Percentiles rank a stretch among this genome's conserved stretches.
These are phyloP conservation scores for Drosophila colorata DNA, from an alignment of 2,888 invertebrate genomes.

Conservation along the genomic window DNA sequence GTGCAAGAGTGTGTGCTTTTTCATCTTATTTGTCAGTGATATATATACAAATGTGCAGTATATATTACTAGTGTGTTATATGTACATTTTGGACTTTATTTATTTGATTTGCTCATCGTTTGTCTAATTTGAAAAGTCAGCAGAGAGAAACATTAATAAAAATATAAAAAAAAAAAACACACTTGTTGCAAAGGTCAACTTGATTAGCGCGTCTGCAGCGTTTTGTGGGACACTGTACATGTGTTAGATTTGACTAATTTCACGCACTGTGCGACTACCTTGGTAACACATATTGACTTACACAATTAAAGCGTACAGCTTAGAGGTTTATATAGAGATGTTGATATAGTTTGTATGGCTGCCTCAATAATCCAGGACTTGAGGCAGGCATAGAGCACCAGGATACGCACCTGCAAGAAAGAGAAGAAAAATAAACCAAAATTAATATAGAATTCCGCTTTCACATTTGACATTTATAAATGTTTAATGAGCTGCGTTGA, in stretches of 20 bases:
- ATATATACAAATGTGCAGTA: slow-evolving; percentile 5
- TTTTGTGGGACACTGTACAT: slow-evolving; percentile 12
- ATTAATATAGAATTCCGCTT: slow-evolving; percentile 25
- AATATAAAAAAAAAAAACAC: slow-evolving; percentile 7
- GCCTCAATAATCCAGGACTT: slow-evolving; percentile 81
- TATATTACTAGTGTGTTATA: slow-evolving; percentile 11
- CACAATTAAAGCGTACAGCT: slow-evolving; percentile 25
- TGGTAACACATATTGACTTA: slow-evolving; percentile 35
- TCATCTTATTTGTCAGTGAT: slow-evolving; percentile 25
- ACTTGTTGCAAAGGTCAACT: slow-evolving; percentile 70
- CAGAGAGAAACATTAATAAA: slow-evolving; percentile 4
- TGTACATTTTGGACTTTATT: slow-evolving; percentile 30
- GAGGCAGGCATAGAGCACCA: slow-evolving; percentile 69
- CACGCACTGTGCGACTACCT: slow-evolving; percentile 5
- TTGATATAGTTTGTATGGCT: slow-evolving; percentile 42
- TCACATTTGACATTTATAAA: slow-evolving; percentile 34
- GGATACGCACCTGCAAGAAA: slow-evolving; percentile 70
- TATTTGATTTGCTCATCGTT: slow-evolving; percentile 45
- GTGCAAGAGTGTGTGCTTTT: slow-evolving; percentile 10
- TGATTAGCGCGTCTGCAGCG: slow-evolving; percentile 66
- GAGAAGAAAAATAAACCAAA: slow-evolving; percentile 20
- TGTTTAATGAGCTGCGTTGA: slow-evolving; percentile 38
- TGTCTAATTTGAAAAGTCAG: slow-evolving; percentile 49
- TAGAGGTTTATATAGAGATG: slow-evolving; percentile 2
- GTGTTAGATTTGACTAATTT: slow-evolving; percentile 29